Evolutionary conservation across 2,888 invertebrate genomes (phyloP).

Genomic region (Chaitophorus viminalis): DNA sequence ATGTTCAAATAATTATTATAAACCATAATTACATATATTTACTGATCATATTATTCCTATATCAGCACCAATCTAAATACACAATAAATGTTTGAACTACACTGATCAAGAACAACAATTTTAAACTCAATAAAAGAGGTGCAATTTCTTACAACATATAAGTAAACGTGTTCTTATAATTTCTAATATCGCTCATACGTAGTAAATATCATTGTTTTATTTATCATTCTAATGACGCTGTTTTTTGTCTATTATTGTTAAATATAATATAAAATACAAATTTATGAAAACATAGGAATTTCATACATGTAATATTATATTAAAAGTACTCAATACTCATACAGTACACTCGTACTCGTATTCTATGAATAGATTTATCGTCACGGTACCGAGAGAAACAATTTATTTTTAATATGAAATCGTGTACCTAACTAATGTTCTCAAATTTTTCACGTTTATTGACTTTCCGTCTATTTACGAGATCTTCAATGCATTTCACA

Average conservation of each 20-base stretch:
- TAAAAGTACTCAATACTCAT: too few relatives aligned
- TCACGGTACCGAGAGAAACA: not conserved
- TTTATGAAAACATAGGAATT: not conserved
- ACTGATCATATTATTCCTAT: too few relatives aligned
- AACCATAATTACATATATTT: too few relatives aligned
- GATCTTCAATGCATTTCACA: not conserved
- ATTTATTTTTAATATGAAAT: not conserved
- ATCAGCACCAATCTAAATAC: not conserved
- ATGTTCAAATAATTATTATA: too few relatives aligned
- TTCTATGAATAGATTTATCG: not conserved
- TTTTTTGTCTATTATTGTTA: not conserved
- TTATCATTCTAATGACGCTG: not conserved
- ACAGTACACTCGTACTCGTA: not conserved
- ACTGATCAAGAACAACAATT: not conserved
- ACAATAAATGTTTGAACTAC: not conserved
- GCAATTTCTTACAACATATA: too few relatives aligned
- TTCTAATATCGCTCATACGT: not conserved
- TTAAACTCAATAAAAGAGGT: not conserved
- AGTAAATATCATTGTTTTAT: not conserved
- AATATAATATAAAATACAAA: not conserved
- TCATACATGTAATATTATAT: not conserved
- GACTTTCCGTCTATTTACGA: not conserved
- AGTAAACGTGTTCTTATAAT: too few relatives aligned
- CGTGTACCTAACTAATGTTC: not conserved
- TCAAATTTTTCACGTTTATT: slow-evolving; percentile 18